Conservation (phyloP, 2,797 vertebrate genomes). For the Acanthurus leucopareius region DNA sequence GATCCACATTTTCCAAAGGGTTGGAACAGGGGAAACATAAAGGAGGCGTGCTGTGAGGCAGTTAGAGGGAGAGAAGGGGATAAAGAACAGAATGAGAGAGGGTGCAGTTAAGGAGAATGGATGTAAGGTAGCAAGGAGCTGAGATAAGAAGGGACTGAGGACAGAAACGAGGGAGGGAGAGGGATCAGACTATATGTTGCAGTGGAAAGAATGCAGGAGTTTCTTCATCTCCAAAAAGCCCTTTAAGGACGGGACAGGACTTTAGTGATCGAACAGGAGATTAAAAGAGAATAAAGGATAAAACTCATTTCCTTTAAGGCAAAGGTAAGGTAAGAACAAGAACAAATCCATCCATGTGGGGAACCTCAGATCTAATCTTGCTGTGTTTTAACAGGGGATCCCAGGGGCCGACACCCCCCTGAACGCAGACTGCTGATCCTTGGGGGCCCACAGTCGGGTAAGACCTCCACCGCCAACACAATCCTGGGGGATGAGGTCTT, state of each 20-base stretch:
- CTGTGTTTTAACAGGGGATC: conserved; percentile 67
- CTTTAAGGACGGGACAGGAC: not conserved
- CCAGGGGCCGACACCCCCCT: conserved; percentile 71
- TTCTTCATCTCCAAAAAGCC: not conserved
- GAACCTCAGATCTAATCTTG: not conserved
- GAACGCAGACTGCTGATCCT: conserved; percentile 85
- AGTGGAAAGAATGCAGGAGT: conserved; percentile 4
- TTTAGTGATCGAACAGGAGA: not conserved
- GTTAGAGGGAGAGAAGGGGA: conserved; percentile 3
- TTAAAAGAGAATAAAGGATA: not conserved
- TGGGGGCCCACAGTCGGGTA: conserved; percentile 85
- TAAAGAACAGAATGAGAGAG: conserved; percentile 15
- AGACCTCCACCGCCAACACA: conserved; percentile 86
- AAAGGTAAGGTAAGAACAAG: not conserved
- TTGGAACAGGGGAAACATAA: conserved; percentile 29
- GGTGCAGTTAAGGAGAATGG: conserved; percentile 3
- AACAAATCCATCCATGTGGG: not conserved
- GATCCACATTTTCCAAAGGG: conserved; percentile 34
- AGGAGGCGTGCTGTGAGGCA: conserved; percentile 18
- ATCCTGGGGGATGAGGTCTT: conserved; percentile 83
- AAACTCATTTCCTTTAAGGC: conserved; percentile 17
- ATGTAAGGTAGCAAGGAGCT: conserved; percentile 10
- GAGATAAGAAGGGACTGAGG: conserved; percentile 25
- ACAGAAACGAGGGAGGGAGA: conserved; percentile 9
- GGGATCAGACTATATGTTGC: not conserved